Percentiles rank a stretch among this genome's conserved stretches.
Evolutionary conservation across 2,888 invertebrate genomes (phyloP).

Genomic region (Scaptomyza polygonia): DNA sequence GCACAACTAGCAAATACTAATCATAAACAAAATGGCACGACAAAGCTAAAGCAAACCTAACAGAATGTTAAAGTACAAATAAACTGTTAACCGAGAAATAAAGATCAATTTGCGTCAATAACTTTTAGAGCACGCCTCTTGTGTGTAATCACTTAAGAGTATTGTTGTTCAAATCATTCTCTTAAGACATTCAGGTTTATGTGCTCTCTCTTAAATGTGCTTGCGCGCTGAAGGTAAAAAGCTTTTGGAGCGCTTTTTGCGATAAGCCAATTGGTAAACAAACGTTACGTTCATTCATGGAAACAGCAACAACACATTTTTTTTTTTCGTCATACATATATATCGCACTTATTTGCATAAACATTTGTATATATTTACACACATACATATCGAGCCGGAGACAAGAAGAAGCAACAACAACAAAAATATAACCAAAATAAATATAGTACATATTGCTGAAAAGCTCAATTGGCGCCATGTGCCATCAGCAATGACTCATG

Average conservation of each 20-base stretch:
- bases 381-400: constrained; percentile 4
- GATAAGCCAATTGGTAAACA: constrained; percentile 77
- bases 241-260: constrained; percentile 50
- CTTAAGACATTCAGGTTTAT: not conserved
- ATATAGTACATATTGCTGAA: constrained; percentile 47
- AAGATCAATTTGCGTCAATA: not conserved
- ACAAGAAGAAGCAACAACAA: constrained; percentile 26
- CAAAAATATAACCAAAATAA: constrained; percentile 47
- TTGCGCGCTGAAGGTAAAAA: constrained; percentile 23
- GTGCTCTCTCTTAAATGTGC: constrained; percentile 18
- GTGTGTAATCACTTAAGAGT: constrained; percentile 11
- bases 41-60: not conserved
- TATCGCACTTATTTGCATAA: constrained; percentile 8
- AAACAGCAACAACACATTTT: constrained; percentile 63
- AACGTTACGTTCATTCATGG: constrained; percentile 82
- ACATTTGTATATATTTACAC: constrained; percentile 6
- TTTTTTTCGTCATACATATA: constrained; percentile 31
- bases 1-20: not conserved
- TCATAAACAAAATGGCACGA: not conserved
- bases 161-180: constrained; percentile 6
- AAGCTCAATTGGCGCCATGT: constrained; percentile 54
- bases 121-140: constrained; percentile 27
- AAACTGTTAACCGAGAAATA: not conserved
- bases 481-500: constrained; percentile 44
- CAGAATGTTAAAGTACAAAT: not conserved